Evolutionary conservation across 2,888 invertebrate species (phyloP).

Genomic region (Pristionchus maxplancki): DNA sequence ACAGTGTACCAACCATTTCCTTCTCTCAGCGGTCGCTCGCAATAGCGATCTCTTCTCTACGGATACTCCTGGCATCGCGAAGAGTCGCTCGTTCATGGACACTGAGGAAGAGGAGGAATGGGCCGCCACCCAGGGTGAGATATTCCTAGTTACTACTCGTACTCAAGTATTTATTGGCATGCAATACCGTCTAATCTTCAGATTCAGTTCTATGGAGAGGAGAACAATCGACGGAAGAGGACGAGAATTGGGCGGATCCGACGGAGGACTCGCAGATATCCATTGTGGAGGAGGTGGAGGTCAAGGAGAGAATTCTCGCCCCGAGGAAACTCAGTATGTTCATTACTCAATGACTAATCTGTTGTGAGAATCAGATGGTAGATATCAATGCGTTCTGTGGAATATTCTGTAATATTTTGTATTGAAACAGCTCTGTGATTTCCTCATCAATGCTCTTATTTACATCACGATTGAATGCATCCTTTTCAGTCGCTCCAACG

Average conservation of each 20-base stretch:
- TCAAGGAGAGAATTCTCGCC: slow-evolving; percentile 6
- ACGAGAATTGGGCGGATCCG: neutral
- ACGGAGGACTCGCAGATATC: slow-evolving; percentile 20
- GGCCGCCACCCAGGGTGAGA: neutral
- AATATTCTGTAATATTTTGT: no score
- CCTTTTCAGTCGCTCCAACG: neutral
- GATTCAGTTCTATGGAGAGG: neutral
- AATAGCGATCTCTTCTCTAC: slow-evolving; percentile 30
- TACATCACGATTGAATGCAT: no score
- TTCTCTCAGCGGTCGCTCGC: neutral
- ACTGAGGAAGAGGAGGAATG: slow-evolving; percentile 28
- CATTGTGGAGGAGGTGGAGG: slow-evolving; percentile 20
- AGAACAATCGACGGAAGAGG: neutral
- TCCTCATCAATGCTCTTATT: neutral
- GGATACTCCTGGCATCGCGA: slow-evolving; percentile 32
- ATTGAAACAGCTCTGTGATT: no score
- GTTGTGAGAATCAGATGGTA: neutral
- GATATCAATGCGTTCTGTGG: no score
- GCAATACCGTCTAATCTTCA: neutral
- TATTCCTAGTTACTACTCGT: no score
- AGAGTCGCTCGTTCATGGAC: neutral
- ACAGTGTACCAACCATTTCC: neutral
- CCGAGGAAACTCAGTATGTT: slow-evolving; percentile 47
- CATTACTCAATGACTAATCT: neutral
- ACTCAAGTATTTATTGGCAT: no score